These are phyloP conservation scores for Lordiphosa clarofinis DNA, from an alignment of 1,140 invertebrate genomes.

Conservation along the genomic window DNA sequence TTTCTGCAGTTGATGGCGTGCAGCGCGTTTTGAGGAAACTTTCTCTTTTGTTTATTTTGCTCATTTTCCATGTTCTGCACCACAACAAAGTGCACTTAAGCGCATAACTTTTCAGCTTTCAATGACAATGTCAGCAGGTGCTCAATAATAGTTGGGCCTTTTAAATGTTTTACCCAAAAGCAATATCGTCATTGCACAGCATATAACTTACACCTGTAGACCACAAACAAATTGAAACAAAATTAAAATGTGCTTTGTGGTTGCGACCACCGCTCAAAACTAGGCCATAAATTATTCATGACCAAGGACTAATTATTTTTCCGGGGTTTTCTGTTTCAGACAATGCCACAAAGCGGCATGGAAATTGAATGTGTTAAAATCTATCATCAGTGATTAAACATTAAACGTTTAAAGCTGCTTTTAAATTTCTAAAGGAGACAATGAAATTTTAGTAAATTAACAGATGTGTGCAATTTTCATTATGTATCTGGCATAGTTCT, in stretches of 20 bases:
- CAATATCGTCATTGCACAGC: background rate
- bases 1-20: too few relatives aligned
- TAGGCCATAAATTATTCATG: conserved; percentile 37
- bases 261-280: background rate
- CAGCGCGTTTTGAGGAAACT: conserved; percentile 29
- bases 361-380: conserved; percentile 26
- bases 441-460: too few relatives aligned
- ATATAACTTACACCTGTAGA: conserved; percentile 34
- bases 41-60: conserved; percentile 28
- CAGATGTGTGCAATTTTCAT: too few relatives aligned
- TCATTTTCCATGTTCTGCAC: conserved; percentile 22
- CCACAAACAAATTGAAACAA: conserved; percentile 25
- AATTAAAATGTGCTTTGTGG: conserved; percentile 52
- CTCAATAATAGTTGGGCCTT: conserved; percentile 14
- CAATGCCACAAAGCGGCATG: conserved; percentile 10
- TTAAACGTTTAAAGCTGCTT: too few relatives aligned
- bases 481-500: too few relatives aligned
- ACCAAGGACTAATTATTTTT: conserved; percentile 35
- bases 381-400: conserved; percentile 2
- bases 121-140: conserved; percentile 24
- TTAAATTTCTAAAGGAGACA: too few relatives aligned
- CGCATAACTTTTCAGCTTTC: conserved; percentile 20
- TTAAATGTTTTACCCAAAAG: conserved; percentile 18
- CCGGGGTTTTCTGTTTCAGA: conserved; percentile 10
- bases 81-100: conserved; percentile 11